A percentile compares a stretch with the other conserved stretches of the same genome.
Conservation (phyloP, 2,113 vertebrate genomes). For the Hippolais icterina region DNA sequence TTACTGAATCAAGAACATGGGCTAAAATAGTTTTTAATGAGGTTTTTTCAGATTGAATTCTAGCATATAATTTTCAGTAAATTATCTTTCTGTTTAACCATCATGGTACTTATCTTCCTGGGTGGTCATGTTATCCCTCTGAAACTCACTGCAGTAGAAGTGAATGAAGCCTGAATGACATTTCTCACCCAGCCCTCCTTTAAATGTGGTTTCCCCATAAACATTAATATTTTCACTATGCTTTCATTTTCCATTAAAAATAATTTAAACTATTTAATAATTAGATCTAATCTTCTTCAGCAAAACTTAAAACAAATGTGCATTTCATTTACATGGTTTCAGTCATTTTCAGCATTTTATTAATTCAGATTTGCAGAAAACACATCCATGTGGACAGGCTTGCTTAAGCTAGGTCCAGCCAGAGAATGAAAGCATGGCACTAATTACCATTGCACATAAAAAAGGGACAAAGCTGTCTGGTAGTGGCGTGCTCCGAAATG, state of each 20-base stretch:
- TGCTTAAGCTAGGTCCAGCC: background rate
- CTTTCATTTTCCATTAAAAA: conserved; percentile 29
- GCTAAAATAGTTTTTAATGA: conserved; percentile 20
- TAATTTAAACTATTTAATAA: background rate
- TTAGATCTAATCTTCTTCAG: background rate
- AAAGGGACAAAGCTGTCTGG: background rate
- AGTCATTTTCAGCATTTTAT: rapidly evolving
- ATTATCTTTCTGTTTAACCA: background rate
- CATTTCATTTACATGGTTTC: background rate
- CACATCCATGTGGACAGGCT: background rate
- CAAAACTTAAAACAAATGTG: background rate
- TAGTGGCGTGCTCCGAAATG: background rate
- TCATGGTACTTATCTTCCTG: background rate
- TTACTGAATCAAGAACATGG: background rate
- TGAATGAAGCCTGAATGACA: background rate
- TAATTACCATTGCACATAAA: background rate
- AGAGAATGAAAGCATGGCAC: background rate
- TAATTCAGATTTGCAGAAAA: background rate
- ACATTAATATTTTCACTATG: background rate
- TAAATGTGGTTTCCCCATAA: conserved; percentile 20
- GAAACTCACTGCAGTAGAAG: background rate
- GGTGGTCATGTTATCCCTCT: conserved; percentile 16
- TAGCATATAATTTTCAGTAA: conserved; percentile 8
- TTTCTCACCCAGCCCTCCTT: conserved; percentile 11
- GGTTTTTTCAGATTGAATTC: conserved; percentile 11